Evolutionary conservation across 2,888 invertebrate genomes (phyloP), one percentile per base, ranked within the genome.

Genomic region (Choristoneura rosaceana): DNA sequence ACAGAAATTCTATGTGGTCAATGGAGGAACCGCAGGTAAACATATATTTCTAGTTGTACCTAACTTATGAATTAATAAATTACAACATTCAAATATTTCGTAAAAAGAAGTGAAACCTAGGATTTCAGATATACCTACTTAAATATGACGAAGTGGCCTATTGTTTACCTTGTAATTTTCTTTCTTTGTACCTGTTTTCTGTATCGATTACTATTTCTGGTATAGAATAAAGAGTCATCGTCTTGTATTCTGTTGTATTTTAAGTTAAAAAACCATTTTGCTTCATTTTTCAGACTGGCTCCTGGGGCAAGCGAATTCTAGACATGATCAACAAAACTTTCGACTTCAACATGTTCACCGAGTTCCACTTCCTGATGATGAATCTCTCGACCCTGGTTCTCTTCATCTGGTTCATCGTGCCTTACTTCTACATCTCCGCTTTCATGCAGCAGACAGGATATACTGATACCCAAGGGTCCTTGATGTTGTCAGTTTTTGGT

Each of bases 321-420:
- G 96, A 96, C 77, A 89, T 95, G 65, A 89, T 97, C 50, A 96
- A 95, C 86, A 96, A 96, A 70, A 97, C 97, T 82, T 96, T 97
- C 83, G 98, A 98, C 88, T 97, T 98, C 88, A 97, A 97, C 73
- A 96, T 98, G 95, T 97, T 98, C 85, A 94, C 96, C 76, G 97
- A 97, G 84, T 94, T 96, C 69, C 97, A 97, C 84, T 98, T 98
- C 88, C 90, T 97, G 68, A 95, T 97, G 83, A 97, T 98, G 94
- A 97, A 98, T 75, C 84, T 98, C 14, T 98, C 98, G n/a, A 98
- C 98, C 71, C 95, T 98, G 78, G 95, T 98, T 73, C 95, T 99
- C 68, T 99, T 99, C 90, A 96, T 97, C 82, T 98, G 98, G 97
- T 98, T 97, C 88, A 99, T 99, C 83, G 97, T 99, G 75, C 98